Evolutionary conservation across 2,113 vertebrate genomes (phyloP).

Genomic region (Apteryx mantelli): DNA sequence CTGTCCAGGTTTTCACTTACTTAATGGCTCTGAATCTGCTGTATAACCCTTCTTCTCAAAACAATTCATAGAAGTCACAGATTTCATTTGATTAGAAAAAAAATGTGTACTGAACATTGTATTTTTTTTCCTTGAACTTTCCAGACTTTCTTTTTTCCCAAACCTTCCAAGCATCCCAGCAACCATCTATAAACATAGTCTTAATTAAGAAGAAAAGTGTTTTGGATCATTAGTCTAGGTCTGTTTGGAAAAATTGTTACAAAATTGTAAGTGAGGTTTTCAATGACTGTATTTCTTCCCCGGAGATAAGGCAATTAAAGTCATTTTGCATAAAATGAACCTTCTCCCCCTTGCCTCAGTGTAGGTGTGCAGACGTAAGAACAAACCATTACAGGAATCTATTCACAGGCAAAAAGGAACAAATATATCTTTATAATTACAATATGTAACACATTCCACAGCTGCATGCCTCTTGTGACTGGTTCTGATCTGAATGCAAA

Average conservation of each 20-base stretch:
- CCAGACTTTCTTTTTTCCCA: neutral
- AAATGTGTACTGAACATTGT: rapidly evolving
- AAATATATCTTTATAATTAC: constrained; percentile 61
- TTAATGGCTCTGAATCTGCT: neutral
- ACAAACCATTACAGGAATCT: constrained; percentile 67
- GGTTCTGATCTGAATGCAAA: constrained; percentile 59
- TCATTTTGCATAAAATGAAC: constrained; percentile 69
- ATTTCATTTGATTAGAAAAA: neutral
- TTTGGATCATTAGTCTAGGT: constrained; percentile 31
- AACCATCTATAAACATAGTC: neutral
- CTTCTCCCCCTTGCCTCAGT: constrained; percentile 42
- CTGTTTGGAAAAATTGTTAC: constrained; percentile 47
- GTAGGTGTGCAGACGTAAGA: constrained; percentile 56
- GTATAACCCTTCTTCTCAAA: neutral
- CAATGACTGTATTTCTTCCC: constrained; percentile 67
- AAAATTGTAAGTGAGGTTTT: constrained; percentile 65
- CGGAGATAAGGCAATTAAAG: constrained; percentile 75
- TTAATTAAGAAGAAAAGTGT: constrained; percentile 49
- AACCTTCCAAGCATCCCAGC: neutral
- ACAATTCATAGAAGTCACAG: neutral
- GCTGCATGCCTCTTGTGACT: constrained; percentile 36
- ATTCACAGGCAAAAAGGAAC: constrained; percentile 19
- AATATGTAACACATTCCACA: constrained; percentile 37
- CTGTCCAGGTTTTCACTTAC: neutral
- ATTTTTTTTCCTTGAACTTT: neutral